These are phyloP conservation scores for Actenoides lindsayi DNA, from an alignment of 2,113 vertebrate species.

Conservation along the genomic window DNA sequence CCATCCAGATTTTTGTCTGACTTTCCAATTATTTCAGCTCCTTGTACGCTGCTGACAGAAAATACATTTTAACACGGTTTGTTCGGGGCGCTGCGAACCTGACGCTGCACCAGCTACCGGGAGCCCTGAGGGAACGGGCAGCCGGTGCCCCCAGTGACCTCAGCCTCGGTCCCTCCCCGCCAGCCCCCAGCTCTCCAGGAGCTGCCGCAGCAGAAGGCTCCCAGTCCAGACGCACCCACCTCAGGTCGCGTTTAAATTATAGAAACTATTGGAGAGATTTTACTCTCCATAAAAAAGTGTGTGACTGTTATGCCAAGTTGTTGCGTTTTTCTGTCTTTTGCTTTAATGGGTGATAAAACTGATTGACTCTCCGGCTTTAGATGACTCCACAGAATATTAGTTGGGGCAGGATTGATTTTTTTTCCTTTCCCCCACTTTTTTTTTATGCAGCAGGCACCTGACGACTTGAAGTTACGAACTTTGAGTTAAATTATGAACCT, in stretches of 20 bases:
- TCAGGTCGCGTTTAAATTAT: neutral
- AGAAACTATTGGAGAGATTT: neutral
- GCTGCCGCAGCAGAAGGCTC: neutral
- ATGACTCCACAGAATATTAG: constrained; percentile 53
- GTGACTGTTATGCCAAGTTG: constrained; percentile 23
- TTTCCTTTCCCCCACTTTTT: neutral
- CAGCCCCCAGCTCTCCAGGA: neutral
- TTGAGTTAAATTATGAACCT: constrained; percentile 79
- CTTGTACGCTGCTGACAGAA: constrained; percentile 48
- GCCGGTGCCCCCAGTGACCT: neutral
- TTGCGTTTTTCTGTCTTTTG: constrained; percentile 38
- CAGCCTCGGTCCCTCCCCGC: accelerated
- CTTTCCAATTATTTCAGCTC: constrained; percentile 70
- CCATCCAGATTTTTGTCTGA: constrained; percentile 20
- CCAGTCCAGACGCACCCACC: neutral
- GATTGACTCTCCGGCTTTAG: constrained; percentile 63
- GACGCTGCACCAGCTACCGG: neutral
- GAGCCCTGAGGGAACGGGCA: neutral
- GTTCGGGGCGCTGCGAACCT: neutral
- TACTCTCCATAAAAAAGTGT: neutral
- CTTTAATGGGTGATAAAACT: constrained; percentile 72
- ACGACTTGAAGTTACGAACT: constrained; percentile 70
- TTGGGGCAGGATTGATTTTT: constrained; percentile 62
- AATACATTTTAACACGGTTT: neutral
- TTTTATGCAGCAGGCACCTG: constrained; percentile 56